Percentiles rank a stretch among this genome's conserved stretches.
phyloP scores from a whole-genome alignment of 2,113 vertebrate species.

The Lates calcarifer region DNA sequence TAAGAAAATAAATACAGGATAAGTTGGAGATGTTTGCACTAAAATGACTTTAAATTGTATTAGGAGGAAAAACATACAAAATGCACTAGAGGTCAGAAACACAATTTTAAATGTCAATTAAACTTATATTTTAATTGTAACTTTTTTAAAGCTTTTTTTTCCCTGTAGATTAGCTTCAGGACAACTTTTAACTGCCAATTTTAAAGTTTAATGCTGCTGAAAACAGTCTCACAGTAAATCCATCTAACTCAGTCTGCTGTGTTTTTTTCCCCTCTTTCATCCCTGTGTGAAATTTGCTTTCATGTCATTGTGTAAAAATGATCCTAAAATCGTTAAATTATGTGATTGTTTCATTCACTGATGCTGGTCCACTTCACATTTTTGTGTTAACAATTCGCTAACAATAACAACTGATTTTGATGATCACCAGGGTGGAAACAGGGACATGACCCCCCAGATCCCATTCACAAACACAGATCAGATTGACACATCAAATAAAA shows the following conservation, averaged over 20 bases:
- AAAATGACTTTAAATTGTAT: not conserved
- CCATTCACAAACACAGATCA: not conserved
- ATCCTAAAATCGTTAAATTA: conserved; percentile 42
- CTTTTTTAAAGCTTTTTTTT: not conserved
- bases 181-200: not conserved
- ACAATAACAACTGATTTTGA: conserved; percentile 77
- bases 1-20: not conserved
- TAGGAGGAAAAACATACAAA: not conserved
- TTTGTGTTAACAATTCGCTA: conserved; percentile 80
- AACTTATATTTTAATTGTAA: not conserved
- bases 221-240: not conserved
- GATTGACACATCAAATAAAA: conserved; percentile 32
- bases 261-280: not conserved
- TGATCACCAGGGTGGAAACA: conserved; percentile 72
- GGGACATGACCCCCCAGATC: conserved; percentile 44
- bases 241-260: not conserved
- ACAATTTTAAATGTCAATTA: not conserved
- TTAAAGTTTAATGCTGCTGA: not conserved
- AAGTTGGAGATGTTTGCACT: not conserved
- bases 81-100: not conserved
- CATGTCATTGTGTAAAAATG: conserved; percentile 28
- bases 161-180: not conserved
- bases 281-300: conserved; percentile 20
- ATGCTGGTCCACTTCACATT: conserved; percentile 55
- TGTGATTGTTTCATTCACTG: conserved; percentile 65